phyloP scores from a whole-genome alignment of 2,113 vertebrate genomes.

The Tauraco erythrolophus region DNA sequence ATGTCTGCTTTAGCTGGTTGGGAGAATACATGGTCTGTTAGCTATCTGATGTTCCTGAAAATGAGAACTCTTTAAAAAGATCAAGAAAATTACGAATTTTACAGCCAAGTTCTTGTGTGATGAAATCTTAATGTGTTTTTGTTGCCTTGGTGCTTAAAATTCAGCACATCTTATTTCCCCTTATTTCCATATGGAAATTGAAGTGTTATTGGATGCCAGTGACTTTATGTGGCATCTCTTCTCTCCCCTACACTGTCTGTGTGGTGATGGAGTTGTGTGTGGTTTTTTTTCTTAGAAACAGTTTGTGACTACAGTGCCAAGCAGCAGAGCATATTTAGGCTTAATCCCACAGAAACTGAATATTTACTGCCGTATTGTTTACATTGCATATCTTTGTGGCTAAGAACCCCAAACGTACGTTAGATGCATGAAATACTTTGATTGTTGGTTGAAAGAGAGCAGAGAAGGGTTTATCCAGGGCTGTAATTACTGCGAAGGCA shows the following conservation, averaged over 20 bases:
- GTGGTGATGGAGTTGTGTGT: background rate
- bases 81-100: slow-evolving; percentile 50
- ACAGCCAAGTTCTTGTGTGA: slow-evolving; percentile 43
- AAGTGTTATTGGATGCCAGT: slow-evolving; percentile 33
- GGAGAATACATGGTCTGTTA: slow-evolving; percentile 57
- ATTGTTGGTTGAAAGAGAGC: background rate
- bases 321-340: slow-evolving; percentile 14
- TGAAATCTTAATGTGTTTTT: slow-evolving; percentile 62
- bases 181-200: slow-evolving; percentile 51
- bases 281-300: background rate
- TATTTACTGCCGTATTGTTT: slow-evolving; percentile 41
- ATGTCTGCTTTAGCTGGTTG: slow-evolving; percentile 36
- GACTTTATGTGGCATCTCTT: slow-evolving; percentile 40
- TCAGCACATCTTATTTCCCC: slow-evolving; percentile 34
- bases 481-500: background rate
- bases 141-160: slow-evolving; percentile 60
- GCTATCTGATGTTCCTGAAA: slow-evolving; percentile 60
- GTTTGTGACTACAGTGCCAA: background rate
- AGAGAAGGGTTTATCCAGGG: background rate
- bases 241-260: background rate
- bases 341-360: slow-evolving; percentile 48
- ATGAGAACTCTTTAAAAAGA: slow-evolving; percentile 58
- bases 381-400: background rate
- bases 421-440: background rate
- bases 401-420: background rate